Percentiles rank a stretch among this genome's conserved stretches.
Conservation (phyloP, 2,888 invertebrate species). For the Syritta pipiens region DNA sequence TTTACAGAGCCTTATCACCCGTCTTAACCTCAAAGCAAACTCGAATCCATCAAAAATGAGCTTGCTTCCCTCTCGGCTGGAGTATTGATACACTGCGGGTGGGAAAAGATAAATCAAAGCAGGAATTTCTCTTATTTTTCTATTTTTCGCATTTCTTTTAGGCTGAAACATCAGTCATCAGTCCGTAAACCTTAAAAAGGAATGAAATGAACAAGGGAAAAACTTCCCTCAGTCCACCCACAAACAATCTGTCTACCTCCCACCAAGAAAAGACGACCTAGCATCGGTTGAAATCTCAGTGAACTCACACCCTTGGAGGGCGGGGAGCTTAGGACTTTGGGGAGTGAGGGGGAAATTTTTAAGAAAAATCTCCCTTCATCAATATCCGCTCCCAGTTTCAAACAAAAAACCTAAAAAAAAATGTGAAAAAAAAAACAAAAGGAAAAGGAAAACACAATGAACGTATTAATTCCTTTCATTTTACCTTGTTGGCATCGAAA, state of each 20-base stretch:
- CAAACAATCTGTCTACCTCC: conserved; percentile 23
- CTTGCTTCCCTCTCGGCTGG: conserved; percentile 50
- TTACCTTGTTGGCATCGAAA: conserved; percentile 49
- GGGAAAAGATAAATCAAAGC: conserved; percentile 53
- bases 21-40: conserved; percentile 55
- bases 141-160: conserved; percentile 14
- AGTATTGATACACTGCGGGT: conserved; percentile 18
- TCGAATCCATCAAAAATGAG: conserved; percentile 66
- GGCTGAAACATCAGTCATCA: conserved; percentile 60
- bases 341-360: conserved; percentile 7
- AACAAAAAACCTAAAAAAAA: conserved; percentile 5
- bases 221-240: conserved; percentile 18
- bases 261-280: background rate
- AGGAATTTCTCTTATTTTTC: conserved; percentile 32
- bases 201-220: conserved; percentile 12
- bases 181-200: conserved; percentile 14
- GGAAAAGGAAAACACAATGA: conserved; percentile 21
- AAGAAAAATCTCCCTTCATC: conserved; percentile 51
- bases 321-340: too few relatives aligned
- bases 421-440: background rate
- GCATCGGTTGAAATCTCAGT: background rate
- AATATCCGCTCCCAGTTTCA: conserved; percentile 50
- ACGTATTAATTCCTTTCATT: conserved; percentile 45
- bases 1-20: conserved; percentile 46
- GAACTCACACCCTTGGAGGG: conserved; percentile 9